Evolutionary conservation across 2,113 vertebrate genomes (phyloP), one percentile per base, ranked within the genome.

Genomic region (Cyprinodon brontotheroides): DNA sequence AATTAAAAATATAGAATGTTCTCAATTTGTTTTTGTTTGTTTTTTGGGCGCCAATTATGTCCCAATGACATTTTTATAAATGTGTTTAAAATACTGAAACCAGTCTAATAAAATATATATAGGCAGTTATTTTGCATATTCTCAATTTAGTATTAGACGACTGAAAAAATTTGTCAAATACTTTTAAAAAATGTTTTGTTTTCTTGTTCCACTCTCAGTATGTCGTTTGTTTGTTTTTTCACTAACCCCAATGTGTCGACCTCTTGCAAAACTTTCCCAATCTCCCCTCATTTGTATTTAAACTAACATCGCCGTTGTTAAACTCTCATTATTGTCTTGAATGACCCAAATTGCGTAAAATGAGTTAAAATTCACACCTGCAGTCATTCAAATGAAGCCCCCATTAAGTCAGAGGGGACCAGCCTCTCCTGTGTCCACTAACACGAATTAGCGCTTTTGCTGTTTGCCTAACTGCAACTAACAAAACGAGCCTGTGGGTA

Each of bases 401-500:
- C 68, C 75, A 82, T 81, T 77, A 83, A 43, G 22, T 50, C 20
- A 45, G 20, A 22, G 68, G 72, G 70, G 53, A 60, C 65, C 68
- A 38, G 74, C 69, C 81, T 82, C 77, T 17, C 79, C 61, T 65
- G 38, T 11, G 1, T 74, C 82, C 74, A 40, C 85, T 61, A 8
- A 75, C 81, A 59, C 15, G 73, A 77, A 89, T 86, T 79, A 85
- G 66, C 78, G 72, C 22, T 11, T 76, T 37, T 68, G 79, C 22
- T 92, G 89, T 94, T 94, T 94, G 87, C 92, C 91, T 90, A 87
- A 89, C 83, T 79, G 87, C 81, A 80, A 85, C 77, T 77, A 92
- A 94, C 91, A 91, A 90, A 91, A 90, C 90, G 80, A 79, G 90
- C 79, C 87, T 82, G 87, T 91, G 79, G 87, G 93, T 93, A 93